Evolutionary conservation across 1,140 invertebrate genomes (phyloP), one percentile per base, ranked within the genome.

Genomic region (Drosophila truncata): DNA sequence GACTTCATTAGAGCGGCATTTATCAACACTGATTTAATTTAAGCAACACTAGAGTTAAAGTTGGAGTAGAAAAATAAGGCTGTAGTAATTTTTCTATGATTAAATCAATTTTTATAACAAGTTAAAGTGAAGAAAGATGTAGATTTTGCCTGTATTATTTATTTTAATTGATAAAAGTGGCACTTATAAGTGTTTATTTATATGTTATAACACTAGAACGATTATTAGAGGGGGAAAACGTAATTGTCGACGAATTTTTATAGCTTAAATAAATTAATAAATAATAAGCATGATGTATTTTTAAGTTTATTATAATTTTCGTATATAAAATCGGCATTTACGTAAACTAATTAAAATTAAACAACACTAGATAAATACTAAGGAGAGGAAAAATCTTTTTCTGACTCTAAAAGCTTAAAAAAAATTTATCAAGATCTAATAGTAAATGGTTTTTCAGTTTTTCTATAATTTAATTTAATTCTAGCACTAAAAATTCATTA

Each of bases 21-120:
- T 37, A 35, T 35, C 59, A 73, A 54, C 58, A 42, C 41, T 54
- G 16, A 35, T 44, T 63, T 62, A 9, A 42, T 42, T 44, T 27
- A 23, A 16, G 39, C 41, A 5, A 35, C 31, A 35, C 18, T 54
- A 35, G 7, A 9, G 29, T 7, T 20, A 5, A 20, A 33, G 29
- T 33, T 52, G 7, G n/a, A 20, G 3, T 3, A 20, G 3, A 11
- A 9, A 8, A 11, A 29, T 13, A 1, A 6, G 31, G 18, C 31
- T 31, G 11, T 31, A 18, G n/a, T 4, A 27, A n/a, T n/a, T 4
- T 31, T 7, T 50, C 13, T 13, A 31, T 20, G 18, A n/a, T 3
- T 7, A 13, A 13, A 20, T 11, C 6, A 0, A 6, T 20, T 6
- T 20, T n/a, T n/a, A n/a, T n/a, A n/a, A n/a, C n/a, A n/a, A n/a